phyloP scores from a whole-genome alignment of 1,140 invertebrate genomes.

The Diprion similis region DNA sequence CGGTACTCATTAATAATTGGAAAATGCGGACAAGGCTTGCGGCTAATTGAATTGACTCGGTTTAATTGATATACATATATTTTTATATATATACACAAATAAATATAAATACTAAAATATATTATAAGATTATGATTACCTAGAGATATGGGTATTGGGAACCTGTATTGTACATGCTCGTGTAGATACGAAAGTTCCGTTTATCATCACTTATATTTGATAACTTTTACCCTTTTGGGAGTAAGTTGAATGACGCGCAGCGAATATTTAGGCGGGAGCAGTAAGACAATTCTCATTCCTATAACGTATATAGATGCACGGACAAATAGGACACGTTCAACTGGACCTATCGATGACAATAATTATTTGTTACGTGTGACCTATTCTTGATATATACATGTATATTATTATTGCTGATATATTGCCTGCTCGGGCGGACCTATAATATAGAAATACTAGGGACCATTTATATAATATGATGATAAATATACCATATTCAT shows the following conservation, averaged over 20 bases:
- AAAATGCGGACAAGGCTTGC: too few relatives aligned
- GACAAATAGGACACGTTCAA: background rate
- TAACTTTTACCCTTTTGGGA: conserved; percentile 11
- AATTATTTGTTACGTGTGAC: background rate
- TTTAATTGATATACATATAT: too few relatives aligned
- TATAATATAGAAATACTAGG: background rate
- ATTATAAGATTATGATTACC: too few relatives aligned
- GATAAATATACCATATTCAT: background rate
- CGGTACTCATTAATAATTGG: too few relatives aligned
- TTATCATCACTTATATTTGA: background rate
- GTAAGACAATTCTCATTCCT: too few relatives aligned
- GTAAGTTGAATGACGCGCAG: background rate
- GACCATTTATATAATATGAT: background rate
- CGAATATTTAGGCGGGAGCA: background rate
- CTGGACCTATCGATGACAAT: background rate
- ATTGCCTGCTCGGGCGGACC: background rate
- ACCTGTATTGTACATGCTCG: too few relatives aligned
- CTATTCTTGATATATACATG: conserved; percentile 3
- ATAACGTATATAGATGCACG: background rate
- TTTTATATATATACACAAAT: too few relatives aligned
- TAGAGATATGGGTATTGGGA: too few relatives aligned
- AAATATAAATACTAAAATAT: too few relatives aligned
- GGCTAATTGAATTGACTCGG: too few relatives aligned
- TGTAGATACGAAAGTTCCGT: too few relatives aligned
- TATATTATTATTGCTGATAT: conserved; percentile 8